Base-by-base conservation (phyloP, 2,888 invertebrate genomes). In the Phengaris arion region DNA sequence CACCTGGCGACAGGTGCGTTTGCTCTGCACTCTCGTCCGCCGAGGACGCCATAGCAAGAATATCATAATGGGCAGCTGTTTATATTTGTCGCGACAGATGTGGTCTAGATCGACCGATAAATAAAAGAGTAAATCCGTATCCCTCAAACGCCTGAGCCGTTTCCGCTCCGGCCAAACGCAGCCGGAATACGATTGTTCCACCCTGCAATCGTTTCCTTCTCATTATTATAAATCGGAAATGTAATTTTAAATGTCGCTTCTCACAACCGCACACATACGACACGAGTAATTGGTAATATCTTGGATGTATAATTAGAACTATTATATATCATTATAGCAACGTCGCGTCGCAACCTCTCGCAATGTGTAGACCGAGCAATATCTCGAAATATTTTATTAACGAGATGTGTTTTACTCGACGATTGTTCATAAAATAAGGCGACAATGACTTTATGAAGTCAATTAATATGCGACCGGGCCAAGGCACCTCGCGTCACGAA, bases 1-100 rank as follows among this genome's bases (percentile, higher is more conserved):
- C 91, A 92, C 90, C 91, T 90, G 91, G 86, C 90, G 93, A 86
- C 93, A 93, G 93, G 92, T 93, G 92, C 85, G 85, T 85, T 84
- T 83, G 85, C 83, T 84, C 79, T 82, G 84, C 82, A 81, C 83
- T 84, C 82, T 81, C 81, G 80, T 84, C 83, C 81, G 81, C 79
- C 79, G 87, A 88, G 85, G 85, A 85, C 86, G 86, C 82, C 79
- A 80, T 85, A 84, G 86, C 85, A 85, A 86, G 84, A 85, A 80
- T 77, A 83, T 87, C 86, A 87, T 87, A 89, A 87, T 85, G 85
- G 87, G 90, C 92, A 93, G 93, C 92, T 93, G 86, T 83, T 84
- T 83, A 84, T 82, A 85, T 85, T 85, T 89, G 88, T 88, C 88
- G 87, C 86, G 90, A 88, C 93, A 93, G 92, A 93, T 93, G 93